These are phyloP conservation scores for Eilema caniola DNA, from an alignment of 2,888 invertebrate species.

Conservation along the genomic window DNA sequence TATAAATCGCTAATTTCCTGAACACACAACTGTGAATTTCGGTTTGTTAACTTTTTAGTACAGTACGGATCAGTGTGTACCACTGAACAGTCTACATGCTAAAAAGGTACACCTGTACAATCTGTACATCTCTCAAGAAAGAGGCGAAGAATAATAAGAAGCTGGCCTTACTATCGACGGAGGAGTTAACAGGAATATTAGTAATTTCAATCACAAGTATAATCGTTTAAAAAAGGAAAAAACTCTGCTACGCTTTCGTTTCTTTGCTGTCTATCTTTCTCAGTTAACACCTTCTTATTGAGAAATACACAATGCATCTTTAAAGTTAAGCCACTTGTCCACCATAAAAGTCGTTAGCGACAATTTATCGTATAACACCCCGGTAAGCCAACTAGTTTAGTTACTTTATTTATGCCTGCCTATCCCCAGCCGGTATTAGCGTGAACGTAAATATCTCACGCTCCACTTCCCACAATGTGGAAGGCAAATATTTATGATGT, in stretches of 20 bases:
- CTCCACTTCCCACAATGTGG: slow-evolving; percentile 12
- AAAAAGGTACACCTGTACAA: background rate
- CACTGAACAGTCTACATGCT: background rate
- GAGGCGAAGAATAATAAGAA: too few species aligned
- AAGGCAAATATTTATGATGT: slow-evolving; percentile 20
- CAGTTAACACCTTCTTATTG: background rate
- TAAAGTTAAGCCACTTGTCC: background rate
- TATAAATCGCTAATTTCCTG: background rate
- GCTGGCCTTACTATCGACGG: too few species aligned
- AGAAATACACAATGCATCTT: background rate
- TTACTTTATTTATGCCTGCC: background rate
- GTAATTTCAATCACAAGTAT: too few species aligned
- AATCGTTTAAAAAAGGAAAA: too few species aligned
- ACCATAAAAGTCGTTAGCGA: background rate
- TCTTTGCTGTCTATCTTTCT: too few species aligned
- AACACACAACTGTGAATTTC: background rate
- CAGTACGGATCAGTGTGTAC: background rate
- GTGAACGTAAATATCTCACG: slow-evolving; percentile 17
- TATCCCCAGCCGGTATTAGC: slow-evolving; percentile 20
- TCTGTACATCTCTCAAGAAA: too few species aligned
- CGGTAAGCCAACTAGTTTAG: background rate
- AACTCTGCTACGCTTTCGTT: too few species aligned
- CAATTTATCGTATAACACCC: background rate
- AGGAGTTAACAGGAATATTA: too few species aligned
- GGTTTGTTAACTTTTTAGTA: background rate